phyloP scores from a whole-genome alignment of 2,113 vertebrate genomes.

The Cynopterus brachyotis region DNA sequence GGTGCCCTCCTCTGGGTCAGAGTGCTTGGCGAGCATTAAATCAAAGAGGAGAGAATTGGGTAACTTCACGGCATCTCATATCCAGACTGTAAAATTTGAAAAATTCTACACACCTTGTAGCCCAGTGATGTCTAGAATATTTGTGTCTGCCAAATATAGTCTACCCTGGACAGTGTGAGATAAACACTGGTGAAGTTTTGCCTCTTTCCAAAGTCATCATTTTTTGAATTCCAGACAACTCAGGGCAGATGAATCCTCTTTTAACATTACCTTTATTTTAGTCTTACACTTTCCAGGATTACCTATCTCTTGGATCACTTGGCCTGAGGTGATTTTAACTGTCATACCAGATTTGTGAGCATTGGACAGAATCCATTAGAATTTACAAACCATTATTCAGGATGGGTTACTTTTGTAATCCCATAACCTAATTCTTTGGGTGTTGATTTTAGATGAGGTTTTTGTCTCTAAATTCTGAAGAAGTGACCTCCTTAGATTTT shows the following conservation, averaged over 20 bases:
- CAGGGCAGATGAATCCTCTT: neutral
- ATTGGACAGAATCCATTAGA: neutral
- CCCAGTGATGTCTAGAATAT: neutral
- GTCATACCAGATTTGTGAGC: neutral
- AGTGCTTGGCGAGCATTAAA: neutral
- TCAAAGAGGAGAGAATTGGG: neutral
- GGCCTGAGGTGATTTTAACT: neutral
- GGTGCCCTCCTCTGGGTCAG: neutral
- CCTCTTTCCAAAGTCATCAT: neutral
- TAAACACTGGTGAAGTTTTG: neutral
- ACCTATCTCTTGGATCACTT: neutral
- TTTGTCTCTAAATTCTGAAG: slow-evolving; percentile 16
- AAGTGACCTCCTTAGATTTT: neutral
- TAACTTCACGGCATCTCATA: neutral
- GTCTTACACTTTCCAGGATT: neutral
- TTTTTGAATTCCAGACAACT: slow-evolving; percentile 9
- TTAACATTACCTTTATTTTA: neutral
- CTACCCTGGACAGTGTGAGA: neutral
- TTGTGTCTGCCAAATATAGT: neutral
- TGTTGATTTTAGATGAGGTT: neutral
- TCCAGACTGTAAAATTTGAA: neutral
- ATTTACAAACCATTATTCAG: neutral
- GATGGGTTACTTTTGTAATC: neutral
- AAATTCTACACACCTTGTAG: neutral
- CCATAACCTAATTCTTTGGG: neutral